phyloP scores from a whole-genome alignment of 2,888 invertebrate species.

The Suillia variegata region DNA sequence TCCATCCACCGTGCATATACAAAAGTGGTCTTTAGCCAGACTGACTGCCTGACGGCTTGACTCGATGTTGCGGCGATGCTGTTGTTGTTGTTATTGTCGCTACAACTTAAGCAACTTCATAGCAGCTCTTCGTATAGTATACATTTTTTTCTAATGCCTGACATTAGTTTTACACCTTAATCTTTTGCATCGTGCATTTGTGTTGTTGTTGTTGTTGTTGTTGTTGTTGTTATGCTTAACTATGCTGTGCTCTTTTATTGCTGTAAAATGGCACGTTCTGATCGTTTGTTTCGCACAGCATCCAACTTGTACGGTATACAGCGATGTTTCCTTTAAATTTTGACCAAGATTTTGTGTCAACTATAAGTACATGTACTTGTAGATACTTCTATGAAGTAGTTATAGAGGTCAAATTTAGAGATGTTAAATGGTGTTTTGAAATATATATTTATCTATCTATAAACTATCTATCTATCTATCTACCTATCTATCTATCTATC shows the following conservation, averaged over 20 bases:
- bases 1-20: neutral
- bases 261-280: neutral
- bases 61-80: neutral
- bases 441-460: no score
- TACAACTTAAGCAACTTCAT: neutral
- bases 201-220: neutral
- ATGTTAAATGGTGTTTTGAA: no score
- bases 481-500: no score
- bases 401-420: no score
- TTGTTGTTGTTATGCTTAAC: neutral
- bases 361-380: no score
- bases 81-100: neutral
- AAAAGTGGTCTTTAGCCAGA: no score
- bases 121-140: neutral
- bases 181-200: neutral
- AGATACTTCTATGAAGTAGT: no score
- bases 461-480: no score
- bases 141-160: neutral
- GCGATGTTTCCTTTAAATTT: no score
- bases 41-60: no score
- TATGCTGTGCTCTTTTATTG: neutral
- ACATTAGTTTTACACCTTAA: slow-evolving; percentile 6
- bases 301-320: neutral
- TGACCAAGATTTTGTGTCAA: no score
- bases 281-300: neutral